Evolutionary conservation across 2,797 vertebrate genomes (phyloP).

Genomic region (Myripristis jacobus): DNA sequence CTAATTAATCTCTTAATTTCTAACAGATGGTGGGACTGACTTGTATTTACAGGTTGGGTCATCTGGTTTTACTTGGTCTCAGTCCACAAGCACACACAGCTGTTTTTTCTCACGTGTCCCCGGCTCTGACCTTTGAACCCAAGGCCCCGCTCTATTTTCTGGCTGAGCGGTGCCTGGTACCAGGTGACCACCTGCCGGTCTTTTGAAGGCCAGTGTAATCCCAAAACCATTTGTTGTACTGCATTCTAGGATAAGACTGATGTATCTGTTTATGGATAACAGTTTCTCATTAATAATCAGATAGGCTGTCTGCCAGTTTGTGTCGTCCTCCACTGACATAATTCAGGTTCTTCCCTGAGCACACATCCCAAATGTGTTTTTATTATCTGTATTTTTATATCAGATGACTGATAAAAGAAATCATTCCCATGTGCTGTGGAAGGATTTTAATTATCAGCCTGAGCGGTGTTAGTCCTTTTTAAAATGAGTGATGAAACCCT

Average conservation of each 20-base stretch:
- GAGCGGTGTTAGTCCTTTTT: too few species aligned
- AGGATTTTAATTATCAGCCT: too few species aligned
- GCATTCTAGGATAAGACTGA: not conserved
- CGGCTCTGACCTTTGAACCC: slow-evolving; percentile 50
- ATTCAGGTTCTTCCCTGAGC: too few species aligned
- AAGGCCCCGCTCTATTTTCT: slow-evolving; percentile 23
- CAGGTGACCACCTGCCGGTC: not conserved
- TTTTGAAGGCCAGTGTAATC: not conserved
- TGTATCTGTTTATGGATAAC: too few species aligned
- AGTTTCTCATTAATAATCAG: too few species aligned
- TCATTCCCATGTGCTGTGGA: too few species aligned
- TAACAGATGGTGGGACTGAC: slow-evolving; percentile 3
- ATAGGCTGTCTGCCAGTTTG: too few species aligned
- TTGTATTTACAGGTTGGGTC: slow-evolving; percentile 23
- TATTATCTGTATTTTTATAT: too few species aligned
- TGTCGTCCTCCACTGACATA: too few species aligned
- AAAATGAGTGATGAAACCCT: too few species aligned
- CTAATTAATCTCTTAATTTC: slow-evolving; percentile 18
- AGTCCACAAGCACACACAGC: slow-evolving; percentile 40
- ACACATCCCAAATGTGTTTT: not conserved
- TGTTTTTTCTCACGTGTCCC: slow-evolving; percentile 54
- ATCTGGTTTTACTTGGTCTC: slow-evolving; percentile 33
- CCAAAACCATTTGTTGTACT: not conserved
- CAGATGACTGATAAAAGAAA: too few species aligned
- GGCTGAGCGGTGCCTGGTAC: slow-evolving; percentile 51